Evolutionary conservation across 2,888 invertebrate species (phyloP).

Genomic region (Tenthredo mesomela): DNA sequence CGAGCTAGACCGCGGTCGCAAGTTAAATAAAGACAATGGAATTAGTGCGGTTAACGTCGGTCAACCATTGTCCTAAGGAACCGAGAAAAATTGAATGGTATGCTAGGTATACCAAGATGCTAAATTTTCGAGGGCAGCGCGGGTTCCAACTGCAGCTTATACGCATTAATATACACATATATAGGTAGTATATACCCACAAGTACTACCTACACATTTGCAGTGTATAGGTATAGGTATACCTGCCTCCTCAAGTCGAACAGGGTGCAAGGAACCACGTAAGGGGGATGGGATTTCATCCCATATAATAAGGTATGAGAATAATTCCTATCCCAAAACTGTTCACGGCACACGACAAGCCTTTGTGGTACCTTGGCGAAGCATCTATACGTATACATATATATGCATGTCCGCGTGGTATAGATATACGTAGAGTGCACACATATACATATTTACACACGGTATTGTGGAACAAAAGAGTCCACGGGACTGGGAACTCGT

Average conservation of each 20-base stretch:
- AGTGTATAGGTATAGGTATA: background rate
- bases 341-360: conserved; percentile 49
- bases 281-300: conserved; percentile 36
- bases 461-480: conserved; percentile 43
- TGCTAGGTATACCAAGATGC: conserved; percentile 1
- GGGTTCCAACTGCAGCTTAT: background rate
- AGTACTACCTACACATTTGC: background rate
- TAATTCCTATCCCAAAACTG: conserved; percentile 50
- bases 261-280: conserved; percentile 26
- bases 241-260: conserved; percentile 19
- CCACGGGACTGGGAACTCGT: conserved; percentile 47
- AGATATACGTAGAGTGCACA: background rate
- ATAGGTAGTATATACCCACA: background rate
- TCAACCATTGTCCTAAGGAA: background rate
- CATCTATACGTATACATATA: background rate
- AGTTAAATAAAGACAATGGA: conserved; percentile 26
- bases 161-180: background rate
- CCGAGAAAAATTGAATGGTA: background rate
- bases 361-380: conserved; percentile 35
- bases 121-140: background rate
- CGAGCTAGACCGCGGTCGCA: background rate
- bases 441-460: conserved; percentile 14
- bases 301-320: conserved; percentile 39
- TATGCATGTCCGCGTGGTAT: background rate
- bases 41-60: conserved; percentile 32